Evolutionary conservation across 2,888 invertebrate genomes (phyloP), one percentile per base, ranked within the genome.

Genomic region (Protula sp.): DNA sequence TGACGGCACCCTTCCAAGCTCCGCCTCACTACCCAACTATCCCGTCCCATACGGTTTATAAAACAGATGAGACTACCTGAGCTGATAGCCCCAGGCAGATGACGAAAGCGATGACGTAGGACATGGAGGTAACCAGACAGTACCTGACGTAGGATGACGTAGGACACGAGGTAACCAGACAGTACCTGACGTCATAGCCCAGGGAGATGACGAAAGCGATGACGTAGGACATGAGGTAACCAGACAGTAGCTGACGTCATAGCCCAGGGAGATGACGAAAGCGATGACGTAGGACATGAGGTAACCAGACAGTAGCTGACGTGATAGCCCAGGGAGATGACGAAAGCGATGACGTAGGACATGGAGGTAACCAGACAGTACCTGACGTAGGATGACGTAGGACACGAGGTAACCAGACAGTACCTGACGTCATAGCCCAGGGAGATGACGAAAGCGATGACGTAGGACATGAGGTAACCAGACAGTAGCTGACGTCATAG

Each of bases 261-360:
- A 0, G 89, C 90, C 45, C 85, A 78, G n/a, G 87, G 72, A 73
- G 89, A 91, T 76, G n/a, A 82, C 68, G 58, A 85, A 79, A 4
- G 84, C 82, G 22, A 83, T 69, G 5, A 86, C 70, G 66, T 87
- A 88, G 64, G 90, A 85, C 3, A 81, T 67, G 1, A 85, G 73
- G 67, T 89, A 84, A 4, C 85, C 30, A 56, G 45, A n/a, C n/a
- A 38, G 45, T 38, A 29, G 31, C 30, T 2, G 53, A 14, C 1
- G 45, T 14, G 47, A 38, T 29, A 29, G 30, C 58, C 47, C 3
- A 70, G 55, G 22, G 73, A 79, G 51, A 82, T 76, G n/a, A 82
- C 68, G 58, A 85, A 79, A 4, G 84, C 82, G 24, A 83, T 69
- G 4, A 86, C 70, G 66, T 87, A 88, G 64, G 90, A 85, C 3